Percentiles rank a stretch among this genome's conserved stretches.
phyloP scores from a whole-genome alignment of 2,888 invertebrate species.

The Ypsolopha sequella region DNA sequence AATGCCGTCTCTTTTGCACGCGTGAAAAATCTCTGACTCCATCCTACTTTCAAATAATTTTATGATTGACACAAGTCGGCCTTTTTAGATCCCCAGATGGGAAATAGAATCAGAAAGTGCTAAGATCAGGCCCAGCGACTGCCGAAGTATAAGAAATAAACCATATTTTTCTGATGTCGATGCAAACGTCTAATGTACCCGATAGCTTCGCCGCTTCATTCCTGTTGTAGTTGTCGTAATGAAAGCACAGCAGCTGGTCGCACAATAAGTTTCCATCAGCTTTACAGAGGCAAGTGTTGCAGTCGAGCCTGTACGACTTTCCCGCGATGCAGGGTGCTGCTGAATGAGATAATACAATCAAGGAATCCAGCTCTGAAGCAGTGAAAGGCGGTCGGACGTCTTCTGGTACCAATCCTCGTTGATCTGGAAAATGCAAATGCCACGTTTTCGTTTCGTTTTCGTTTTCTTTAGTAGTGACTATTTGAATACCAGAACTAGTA shows the following conservation, averaged over 20 bases:
- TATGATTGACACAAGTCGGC: no score
- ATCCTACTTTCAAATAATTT: no score
- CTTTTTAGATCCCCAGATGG: no score
- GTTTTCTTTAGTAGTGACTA: neutral
- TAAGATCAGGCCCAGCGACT: no score
- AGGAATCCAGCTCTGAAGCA: constrained; percentile 9
- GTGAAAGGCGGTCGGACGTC: constrained; percentile 16
- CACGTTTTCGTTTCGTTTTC: no score
- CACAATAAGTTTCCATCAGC: constrained; percentile 47
- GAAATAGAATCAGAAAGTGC: neutral
- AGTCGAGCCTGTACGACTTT: constrained; percentile 55
- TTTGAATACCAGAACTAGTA: neutral
- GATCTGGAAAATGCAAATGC: no score
- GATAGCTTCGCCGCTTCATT: constrained; percentile 7
- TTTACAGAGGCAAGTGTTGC: constrained; percentile 62
- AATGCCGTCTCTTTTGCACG: no score
- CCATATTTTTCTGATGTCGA: no score
- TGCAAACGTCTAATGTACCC: neutral
- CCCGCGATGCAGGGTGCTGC: constrained; percentile 44
- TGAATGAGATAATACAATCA: constrained; percentile 21
- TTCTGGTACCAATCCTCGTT: constrained; percentile 10
- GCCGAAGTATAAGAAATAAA: no score
- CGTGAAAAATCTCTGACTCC: no score
- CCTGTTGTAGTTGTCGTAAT: constrained; percentile 22
- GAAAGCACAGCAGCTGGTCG: constrained; percentile 46